Percentiles rank a stretch among this genome's conserved stretches.
Evolutionary conservation across 1,140 invertebrate species (phyloP).

Genomic region (Panagrolaimus sp.): DNA sequence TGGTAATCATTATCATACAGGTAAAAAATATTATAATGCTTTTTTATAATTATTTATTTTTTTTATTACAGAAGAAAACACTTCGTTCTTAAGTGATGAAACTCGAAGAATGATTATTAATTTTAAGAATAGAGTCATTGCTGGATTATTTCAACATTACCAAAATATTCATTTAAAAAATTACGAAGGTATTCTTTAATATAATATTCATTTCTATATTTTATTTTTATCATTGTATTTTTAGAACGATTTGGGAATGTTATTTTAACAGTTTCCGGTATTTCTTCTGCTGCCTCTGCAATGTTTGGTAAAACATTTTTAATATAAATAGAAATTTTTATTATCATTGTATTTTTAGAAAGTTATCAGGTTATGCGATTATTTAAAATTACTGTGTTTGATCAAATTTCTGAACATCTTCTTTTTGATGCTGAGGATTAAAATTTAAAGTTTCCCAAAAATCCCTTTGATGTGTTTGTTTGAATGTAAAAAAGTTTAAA

Average conservation of each 20-base stretch:
- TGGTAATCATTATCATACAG: conserved; percentile 45
- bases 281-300: conserved; percentile 54
- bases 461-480: background rate
- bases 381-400: conserved; percentile 57
- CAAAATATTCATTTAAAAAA: conserved; percentile 41
- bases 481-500: background rate
- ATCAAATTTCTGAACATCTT: conserved; percentile 52
- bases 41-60: background rate
- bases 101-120: conserved; percentile 34
- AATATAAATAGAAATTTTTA: background rate
- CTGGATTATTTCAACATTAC: conserved; percentile 53
- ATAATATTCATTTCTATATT: conserved; percentile 1
- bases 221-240: background rate
- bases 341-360: conserved; percentile 24
- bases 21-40: conserved; percentile 23
- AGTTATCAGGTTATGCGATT: conserved; percentile 58
- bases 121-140: conserved; percentile 49
- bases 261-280: conserved; percentile 54
- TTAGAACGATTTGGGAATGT: conserved; percentile 56
- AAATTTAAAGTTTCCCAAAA: background rate
- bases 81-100: conserved; percentile 38
- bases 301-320: conserved; percentile 35
- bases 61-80: conserved; percentile 33
- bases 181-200: conserved; percentile 40
- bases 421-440: conserved; percentile 40